Evolutionary conservation across 2,888 invertebrate species (phyloP), one percentile per base, ranked within the genome.

Genomic region (Erannis defoliaria): DNA sequence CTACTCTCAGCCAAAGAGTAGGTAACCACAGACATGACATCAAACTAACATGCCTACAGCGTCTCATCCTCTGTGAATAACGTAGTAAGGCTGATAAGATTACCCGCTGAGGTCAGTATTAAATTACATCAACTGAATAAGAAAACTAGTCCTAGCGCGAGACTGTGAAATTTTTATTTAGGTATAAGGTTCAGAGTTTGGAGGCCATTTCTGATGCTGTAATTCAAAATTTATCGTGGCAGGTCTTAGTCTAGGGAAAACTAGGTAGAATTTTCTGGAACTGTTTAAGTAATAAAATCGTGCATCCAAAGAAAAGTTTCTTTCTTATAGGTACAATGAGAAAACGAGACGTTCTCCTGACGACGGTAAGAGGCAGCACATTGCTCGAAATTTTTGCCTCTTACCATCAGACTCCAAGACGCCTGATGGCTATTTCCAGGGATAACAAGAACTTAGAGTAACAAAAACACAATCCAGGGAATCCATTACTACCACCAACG

Each of bases 121-220:
- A 45, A 50, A 61, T 61, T 37, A 55, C 38, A 38, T 31, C 46
- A 18, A 4, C 45, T 49, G 60, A 61, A 61, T 56, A 62, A 56
- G 38, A 50, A 19, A 56, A 56, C n/a, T 12, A 29, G 40, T 31
- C 21, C 16, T 14, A 51, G 40, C 46, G 51, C 56, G 51, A 9
- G 62, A 5, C 5, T 4, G 23, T 62, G 40, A 42, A 55, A 55
- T 33, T 49, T 61, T 53, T 48, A 60, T 54, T 49, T 38, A 23
- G 16, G 5, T 23, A 12, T 43, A 19, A 40, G 19, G 29, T n/a
- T n/a, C n/a, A n/a, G n/a, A n/a, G n/a, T 45, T 14, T 21, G 33
- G 18, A 18, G 29, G 50, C 6, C n/a, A 33, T 50, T 12, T 50
- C 35, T 49, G 8, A 35, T 37, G 21, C 16, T 9, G 14, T 21